A percentile compares a stretch with the other conserved stretches of the same genome.
These are phyloP conservation scores for Spisula solida DNA, from an alignment of 2,888 invertebrate species.

Conservation along the genomic window DNA sequence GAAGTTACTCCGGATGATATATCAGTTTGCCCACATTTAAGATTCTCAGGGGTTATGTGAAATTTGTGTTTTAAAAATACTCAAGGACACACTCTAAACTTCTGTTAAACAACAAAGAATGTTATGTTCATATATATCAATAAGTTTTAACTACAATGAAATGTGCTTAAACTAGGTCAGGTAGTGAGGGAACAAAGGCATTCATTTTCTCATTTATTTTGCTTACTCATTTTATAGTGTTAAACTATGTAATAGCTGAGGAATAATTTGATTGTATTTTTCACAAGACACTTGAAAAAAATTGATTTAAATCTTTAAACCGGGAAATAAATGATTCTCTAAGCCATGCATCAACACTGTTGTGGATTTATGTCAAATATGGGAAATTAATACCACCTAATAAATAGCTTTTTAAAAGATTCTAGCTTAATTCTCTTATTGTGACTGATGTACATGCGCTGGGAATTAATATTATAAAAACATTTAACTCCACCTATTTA, in stretches of 20 bases:
- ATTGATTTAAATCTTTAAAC: conserved; percentile 5
- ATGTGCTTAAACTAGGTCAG: conserved; percentile 26
- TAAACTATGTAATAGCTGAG: background rate
- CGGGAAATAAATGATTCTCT: background rate
- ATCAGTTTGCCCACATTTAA: no score
- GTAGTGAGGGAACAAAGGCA: conserved; percentile 40
- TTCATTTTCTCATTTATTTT: conserved; percentile 49
- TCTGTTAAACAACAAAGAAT: background rate
- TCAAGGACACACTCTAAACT: background rate
- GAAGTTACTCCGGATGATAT: no score
- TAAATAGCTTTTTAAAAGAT: background rate
- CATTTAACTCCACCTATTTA: background rate
- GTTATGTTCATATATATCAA: background rate
- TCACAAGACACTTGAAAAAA: background rate
- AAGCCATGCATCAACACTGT: background rate
- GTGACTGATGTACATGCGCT: background rate
- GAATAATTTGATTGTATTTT: conserved; percentile 24
- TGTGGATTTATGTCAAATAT: background rate
- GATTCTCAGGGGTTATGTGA: background rate
- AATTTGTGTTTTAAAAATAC: background rate
- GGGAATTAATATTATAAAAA: background rate
- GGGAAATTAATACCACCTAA: background rate
- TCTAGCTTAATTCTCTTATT: background rate
- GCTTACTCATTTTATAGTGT: conserved; percentile 28
- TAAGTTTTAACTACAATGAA: background rate